A percentile compares a stretch with the other conserved stretches of the same genome.
phyloP scores from a whole-genome alignment of 1,140 invertebrate species.

The Drosophila tani region DNA sequence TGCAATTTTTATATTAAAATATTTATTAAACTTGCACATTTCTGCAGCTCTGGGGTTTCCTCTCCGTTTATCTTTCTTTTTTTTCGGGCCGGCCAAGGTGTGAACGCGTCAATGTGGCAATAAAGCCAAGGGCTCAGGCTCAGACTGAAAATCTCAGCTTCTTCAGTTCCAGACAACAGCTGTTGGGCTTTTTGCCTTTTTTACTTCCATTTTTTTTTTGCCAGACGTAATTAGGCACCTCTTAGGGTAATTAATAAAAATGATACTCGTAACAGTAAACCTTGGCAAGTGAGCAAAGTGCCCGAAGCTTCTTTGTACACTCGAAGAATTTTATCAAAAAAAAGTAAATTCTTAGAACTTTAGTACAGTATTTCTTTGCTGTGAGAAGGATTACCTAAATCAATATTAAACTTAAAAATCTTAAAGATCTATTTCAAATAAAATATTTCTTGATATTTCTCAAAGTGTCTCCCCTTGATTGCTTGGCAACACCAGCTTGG shows the following conservation, averaged over 20 bases:
- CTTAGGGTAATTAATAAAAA: conserved; percentile 72
- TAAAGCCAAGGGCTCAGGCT: conserved; percentile 45
- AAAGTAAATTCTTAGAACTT: neutral
- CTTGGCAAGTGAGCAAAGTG: conserved; percentile 16
- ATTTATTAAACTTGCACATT: conserved; percentile 48
- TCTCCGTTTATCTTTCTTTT: neutral
- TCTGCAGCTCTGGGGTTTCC: conserved; percentile 8
- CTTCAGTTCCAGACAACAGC: conserved; percentile 45
- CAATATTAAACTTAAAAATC: neutral
- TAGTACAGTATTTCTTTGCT: neutral
- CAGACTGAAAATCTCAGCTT: conserved; percentile 15
- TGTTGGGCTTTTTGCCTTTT: conserved; percentile 32
- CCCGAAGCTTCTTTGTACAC: conserved; percentile 14
- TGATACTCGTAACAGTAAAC: conserved; percentile 50
- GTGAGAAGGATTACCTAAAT: neutral
- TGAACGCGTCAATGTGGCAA: conserved; percentile 78
- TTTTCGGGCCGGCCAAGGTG: conserved; percentile 51
- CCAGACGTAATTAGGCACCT: conserved; percentile 63
- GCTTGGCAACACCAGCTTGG: neutral
- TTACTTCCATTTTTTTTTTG: conserved; percentile 2
- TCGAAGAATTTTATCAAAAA: neutral
- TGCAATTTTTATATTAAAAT: conserved; percentile 75
- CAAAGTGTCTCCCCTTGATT: conserved; percentile 4
- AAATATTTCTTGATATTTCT: neutral
- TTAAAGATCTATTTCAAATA: no score